Evolutionary conservation across 2,113 vertebrate genomes (phyloP), one percentile per base, ranked within the genome.

Genomic region (Nannospalax galili): DNA sequence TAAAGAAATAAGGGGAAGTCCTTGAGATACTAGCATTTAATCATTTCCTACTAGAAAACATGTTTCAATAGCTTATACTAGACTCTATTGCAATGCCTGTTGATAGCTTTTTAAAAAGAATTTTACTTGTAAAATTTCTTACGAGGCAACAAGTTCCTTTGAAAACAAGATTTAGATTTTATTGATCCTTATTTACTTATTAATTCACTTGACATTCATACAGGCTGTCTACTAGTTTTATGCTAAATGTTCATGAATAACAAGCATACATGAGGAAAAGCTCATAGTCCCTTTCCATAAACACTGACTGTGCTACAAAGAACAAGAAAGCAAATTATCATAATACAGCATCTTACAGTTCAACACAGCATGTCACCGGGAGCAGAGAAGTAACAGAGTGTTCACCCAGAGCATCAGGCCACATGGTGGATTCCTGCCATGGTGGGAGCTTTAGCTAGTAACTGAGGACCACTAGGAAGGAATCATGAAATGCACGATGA

Each of bases 21-120:
- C 40, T 93, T 95, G 26, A 94, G 62, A 88, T 56, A 88, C n/a
- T 81, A 84, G 5, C 42, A 75, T 78, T 92, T 74, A 80, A 85
- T 81, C 48, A 94, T 9, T 87, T 95, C 75, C 88, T 90, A 80
- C 67, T 91, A 52, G 15, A 90, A 97, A 89, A 81, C 24, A 52
- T 62, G 30, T 81, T 91, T 96, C 69, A 89, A 90, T 80, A 95
- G 37, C 7, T 80, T 48, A 67, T 62, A 80, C 7, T 32, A 91
- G 22, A 79, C 37, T 73, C 15, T 48, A 67, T 14, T 89, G 0
- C 48, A 78, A 89, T 19, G 26, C 75, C 64, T 93, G 22, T 40
- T 75, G 60, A 52, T 56, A 26, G 40, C 10, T 91, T 79, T 96
- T 90, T 14, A 37, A 52, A 84, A 90, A 58, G 84, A 81, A 78